Evolutionary conservation across 64 coral and sea anemone genomes (phyloP).

Genomic region (Montipora cactus): DNA sequence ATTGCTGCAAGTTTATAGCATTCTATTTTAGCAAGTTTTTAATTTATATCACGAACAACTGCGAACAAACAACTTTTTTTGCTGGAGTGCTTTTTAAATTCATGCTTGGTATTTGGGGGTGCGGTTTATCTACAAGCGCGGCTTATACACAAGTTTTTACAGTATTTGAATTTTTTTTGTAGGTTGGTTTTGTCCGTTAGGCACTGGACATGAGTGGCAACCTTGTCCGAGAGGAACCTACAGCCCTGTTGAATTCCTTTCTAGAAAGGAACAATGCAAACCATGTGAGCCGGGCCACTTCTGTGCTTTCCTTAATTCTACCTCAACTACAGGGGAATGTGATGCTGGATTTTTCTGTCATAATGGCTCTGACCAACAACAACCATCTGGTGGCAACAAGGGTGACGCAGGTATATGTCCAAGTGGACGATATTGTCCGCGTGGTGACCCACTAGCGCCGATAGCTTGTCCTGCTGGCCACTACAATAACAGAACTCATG

Average conservation of each 20-base stretch:
- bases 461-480: slow-evolving; percentile 84
- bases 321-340: slow-evolving; percentile 76
- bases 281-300: slow-evolving; percentile 85
- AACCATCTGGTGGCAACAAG: slow-evolving; percentile 84
- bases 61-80: too few relatives aligned
- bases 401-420: slow-evolving; percentile 98
- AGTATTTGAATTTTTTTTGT: not conserved
- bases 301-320: slow-evolving; percentile 83
- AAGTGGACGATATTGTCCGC: slow-evolving; percentile 81
- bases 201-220: slow-evolving; percentile 84
- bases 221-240: slow-evolving; percentile 96
- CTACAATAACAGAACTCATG: slow-evolving; percentile 85
- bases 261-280: slow-evolving; percentile 68
- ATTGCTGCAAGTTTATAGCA: too few relatives aligned
- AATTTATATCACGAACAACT: too few relatives aligned
- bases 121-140: too few relatives aligned
- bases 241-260: slow-evolving; percentile 83
- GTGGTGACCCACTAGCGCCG: slow-evolving; percentile 74
- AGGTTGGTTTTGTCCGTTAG: slow-evolving; percentile 95
- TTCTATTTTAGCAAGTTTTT: too few relatives aligned
- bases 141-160: too few relatives aligned
- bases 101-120: too few relatives aligned
- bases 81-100: too few relatives aligned
- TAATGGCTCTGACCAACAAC: slow-evolving; percentile 92
- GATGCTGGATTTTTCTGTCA: slow-evolving; percentile 88